These are phyloP conservation scores for Empidonax traillii DNA, from an alignment of 2,113 vertebrate genomes.

Conservation along the genomic window DNA sequence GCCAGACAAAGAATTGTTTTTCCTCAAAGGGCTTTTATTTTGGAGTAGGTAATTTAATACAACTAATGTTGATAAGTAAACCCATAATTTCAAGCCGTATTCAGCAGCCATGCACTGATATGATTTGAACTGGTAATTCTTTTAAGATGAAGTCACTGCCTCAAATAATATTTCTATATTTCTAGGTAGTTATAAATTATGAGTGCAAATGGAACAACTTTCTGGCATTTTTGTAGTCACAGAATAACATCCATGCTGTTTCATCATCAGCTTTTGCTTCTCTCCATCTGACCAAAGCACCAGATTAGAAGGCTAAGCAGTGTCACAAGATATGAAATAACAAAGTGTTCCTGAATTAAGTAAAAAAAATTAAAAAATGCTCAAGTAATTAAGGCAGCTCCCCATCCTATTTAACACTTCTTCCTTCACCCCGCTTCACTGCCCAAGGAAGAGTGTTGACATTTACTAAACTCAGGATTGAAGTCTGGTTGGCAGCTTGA, in stretches of 20 bases:
- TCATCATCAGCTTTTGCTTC: constrained; percentile 30
- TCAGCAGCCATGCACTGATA: not conserved
- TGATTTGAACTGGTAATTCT: constrained; percentile 2
- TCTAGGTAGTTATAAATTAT: constrained; percentile 16
- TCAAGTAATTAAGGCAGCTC: not conserved
- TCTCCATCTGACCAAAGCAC: not conserved
- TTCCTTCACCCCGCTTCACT: not conserved
- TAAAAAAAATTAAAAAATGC: not conserved
- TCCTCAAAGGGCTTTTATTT: not conserved
- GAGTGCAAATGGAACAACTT: constrained; percentile 11
- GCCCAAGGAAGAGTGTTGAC: constrained; percentile 2
- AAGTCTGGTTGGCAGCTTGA: constrained; percentile 23
- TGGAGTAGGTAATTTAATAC: constrained; percentile 43
- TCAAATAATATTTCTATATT: constrained; percentile 36
- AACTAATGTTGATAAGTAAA: constrained; percentile 37
- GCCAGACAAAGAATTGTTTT: not conserved
- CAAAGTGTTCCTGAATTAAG: not conserved
- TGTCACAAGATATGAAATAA: constrained; percentile 5
- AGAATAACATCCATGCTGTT: not conserved
- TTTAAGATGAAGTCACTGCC: constrained; percentile 35
- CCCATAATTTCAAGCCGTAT: not conserved
- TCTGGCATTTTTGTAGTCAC: not conserved
- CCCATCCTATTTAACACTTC: not conserved
- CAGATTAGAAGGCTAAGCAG: constrained; percentile 3
- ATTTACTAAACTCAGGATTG: constrained; percentile 26